Conservation (phyloP, 1,140 invertebrate genomes). For the Formica exsecta region DNA sequence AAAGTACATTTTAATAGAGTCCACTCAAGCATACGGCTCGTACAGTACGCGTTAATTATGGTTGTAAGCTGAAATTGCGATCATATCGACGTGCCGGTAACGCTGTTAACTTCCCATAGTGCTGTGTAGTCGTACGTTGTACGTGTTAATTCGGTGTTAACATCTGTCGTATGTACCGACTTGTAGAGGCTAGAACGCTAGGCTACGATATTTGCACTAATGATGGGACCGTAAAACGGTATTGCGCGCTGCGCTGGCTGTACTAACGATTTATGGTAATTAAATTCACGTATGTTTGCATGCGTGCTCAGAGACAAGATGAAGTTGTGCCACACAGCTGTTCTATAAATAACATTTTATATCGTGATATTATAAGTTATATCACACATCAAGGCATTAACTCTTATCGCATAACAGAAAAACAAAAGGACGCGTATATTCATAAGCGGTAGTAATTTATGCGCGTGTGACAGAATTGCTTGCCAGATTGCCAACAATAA, state of each 20-base stretch:
- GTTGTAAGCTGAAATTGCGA: slow-evolving; percentile 77
- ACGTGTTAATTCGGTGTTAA: slow-evolving; percentile 73
- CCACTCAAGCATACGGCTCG: slow-evolving; percentile 53
- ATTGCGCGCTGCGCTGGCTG: slow-evolving; percentile 9
- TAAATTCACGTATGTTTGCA: slow-evolving; percentile 33
- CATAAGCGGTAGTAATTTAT: slow-evolving; percentile 38
- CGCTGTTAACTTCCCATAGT: slow-evolving; percentile 69
- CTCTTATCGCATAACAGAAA: slow-evolving; percentile 12
- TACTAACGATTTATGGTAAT: slow-evolving; percentile 47
- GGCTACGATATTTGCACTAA: slow-evolving; percentile 58
- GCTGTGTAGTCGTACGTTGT: slow-evolving; percentile 41
- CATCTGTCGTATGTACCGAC: slow-evolving; percentile 65
- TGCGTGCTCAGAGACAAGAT: neutral
- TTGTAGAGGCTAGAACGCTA: slow-evolving; percentile 40
- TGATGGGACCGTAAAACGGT: slow-evolving; percentile 56
- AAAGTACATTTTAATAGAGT: slow-evolving; percentile 68
- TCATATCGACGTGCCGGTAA: slow-evolving; percentile 71
- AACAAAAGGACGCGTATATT: slow-evolving; percentile 16
- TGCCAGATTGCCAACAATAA: slow-evolving; percentile 34
- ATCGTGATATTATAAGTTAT: neutral
- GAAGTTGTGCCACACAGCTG: neutral
- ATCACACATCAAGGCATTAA: slow-evolving; percentile 6
- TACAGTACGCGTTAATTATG: slow-evolving; percentile 73
- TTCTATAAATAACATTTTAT: neutral
- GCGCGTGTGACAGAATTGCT: slow-evolving; percentile 35